Conservation (phyloP, 2,888 invertebrate species). For the Acanthacorydalis orientalis region DNA sequence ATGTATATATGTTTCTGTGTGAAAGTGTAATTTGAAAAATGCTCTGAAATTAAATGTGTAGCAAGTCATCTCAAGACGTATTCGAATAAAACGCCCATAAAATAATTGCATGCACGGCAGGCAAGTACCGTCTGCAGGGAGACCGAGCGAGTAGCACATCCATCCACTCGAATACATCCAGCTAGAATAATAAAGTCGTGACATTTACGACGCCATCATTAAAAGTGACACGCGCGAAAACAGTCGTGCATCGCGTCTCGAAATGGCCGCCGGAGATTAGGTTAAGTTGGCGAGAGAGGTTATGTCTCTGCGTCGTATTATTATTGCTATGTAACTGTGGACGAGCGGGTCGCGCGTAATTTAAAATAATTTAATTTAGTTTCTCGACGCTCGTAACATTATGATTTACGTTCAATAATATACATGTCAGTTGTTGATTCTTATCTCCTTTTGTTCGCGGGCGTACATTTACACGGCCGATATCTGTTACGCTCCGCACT, state of each 20-base stretch:
- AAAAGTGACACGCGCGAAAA: background rate
- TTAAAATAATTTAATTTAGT: conserved; percentile 11
- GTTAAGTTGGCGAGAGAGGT: background rate
- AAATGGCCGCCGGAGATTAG: conserved; percentile 1
- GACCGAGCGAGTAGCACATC: no score
- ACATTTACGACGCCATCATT: no score
- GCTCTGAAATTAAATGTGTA: no score
- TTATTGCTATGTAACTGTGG: background rate
- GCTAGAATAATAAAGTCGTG: no score
- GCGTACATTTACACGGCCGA: background rate
- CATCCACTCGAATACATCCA: no score
- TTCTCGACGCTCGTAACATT: conserved; percentile 1
- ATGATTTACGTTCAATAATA: conserved; percentile 1
- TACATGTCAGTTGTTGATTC: background rate
- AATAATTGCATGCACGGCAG: no score
- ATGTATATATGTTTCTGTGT: no score
- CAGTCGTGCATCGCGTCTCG: background rate
- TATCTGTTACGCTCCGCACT: background rate
- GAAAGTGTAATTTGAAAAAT: no score
- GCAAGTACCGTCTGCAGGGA: no score
- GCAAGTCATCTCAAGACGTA: no score
- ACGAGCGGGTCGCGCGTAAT: conserved; percentile 8
- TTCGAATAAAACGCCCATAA: no score
- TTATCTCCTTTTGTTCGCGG: background rate
- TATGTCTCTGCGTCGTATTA: background rate